Evolutionary conservation across 1,140 invertebrate species (phyloP).

Genomic region (Spodoptera frugiperda): DNA sequence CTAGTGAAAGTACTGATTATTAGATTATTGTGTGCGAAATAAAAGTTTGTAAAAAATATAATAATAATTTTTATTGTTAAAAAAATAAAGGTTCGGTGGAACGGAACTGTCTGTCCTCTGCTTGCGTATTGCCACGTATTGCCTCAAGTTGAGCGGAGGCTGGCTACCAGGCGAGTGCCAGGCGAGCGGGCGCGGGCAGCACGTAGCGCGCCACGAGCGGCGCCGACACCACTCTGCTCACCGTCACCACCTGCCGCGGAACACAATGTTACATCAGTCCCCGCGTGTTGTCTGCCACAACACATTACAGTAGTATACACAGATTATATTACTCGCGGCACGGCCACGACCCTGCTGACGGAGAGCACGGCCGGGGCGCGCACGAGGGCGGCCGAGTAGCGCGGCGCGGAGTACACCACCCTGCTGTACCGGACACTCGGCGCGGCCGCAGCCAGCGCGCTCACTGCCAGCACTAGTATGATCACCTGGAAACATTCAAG

Average conservation of each 20-base stretch:
- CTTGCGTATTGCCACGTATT: no score
- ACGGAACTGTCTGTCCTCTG: no score
- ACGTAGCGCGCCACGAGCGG: constrained; percentile 63
- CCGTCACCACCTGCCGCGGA: constrained; percentile 60
- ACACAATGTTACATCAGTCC: not conserved
- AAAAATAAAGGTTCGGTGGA: no score
- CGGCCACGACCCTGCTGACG: constrained; percentile 67
- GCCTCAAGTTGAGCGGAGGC: no score
- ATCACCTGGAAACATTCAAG: not conserved
- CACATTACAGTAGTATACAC: not conserved
- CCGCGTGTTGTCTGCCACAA: not conserved
- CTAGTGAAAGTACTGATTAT: no score
- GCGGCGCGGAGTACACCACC: constrained; percentile 14
- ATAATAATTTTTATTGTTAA: no score
- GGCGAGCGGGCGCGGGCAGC: constrained; percentile 6
- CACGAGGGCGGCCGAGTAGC: constrained; percentile 54
- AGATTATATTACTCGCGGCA: constrained; percentile 61
- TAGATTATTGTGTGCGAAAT: no score
- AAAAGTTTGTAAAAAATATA: no score
- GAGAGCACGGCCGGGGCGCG: constrained; percentile 46
- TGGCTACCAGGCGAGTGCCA: not conserved
- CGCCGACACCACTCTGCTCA: constrained; percentile 67
- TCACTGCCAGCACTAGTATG: not conserved
- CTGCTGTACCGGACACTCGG: not conserved
- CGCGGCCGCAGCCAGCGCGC: constrained; percentile 8